A percentile compares a stretch with the other conserved stretches of the same genome.
phyloP scores from a whole-genome alignment of 2,888 invertebrate genomes.

The Elysia crispata region DNA sequence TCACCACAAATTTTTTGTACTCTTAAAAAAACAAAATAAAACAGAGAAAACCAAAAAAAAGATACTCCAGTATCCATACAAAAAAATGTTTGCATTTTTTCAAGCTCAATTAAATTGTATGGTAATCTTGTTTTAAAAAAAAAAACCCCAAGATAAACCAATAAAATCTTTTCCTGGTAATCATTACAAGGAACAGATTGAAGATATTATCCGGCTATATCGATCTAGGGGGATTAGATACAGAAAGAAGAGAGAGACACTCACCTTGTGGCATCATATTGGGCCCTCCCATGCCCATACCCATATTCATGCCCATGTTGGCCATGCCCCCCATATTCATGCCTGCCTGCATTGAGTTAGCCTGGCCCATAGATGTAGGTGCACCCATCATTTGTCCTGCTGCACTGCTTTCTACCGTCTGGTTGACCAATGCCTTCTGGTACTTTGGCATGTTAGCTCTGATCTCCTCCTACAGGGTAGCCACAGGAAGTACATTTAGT shows the following conservation, averaged over 20 bases:
- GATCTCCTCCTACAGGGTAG: slow-evolving; percentile 50
- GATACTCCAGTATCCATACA: too few relatives aligned
- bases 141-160: neutral
- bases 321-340: slow-evolving; percentile 38
- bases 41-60: too few relatives aligned
- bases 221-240: neutral
- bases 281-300: slow-evolving; percentile 48
- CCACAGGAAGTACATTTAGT: neutral
- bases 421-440: slow-evolving; percentile 31
- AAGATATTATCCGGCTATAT: neutral
- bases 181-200: neutral
- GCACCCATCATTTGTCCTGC: neutral
- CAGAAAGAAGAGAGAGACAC: neutral
- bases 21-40: neutral
- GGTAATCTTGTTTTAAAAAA: too few relatives aligned
- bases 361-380: neutral
- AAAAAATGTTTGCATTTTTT: too few relatives aligned
- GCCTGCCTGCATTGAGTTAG: neutral
- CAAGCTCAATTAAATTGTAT: too few relatives aligned
- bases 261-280: slow-evolving; percentile 47
- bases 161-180: neutral
- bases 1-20: too few relatives aligned
- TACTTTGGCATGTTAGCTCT: slow-evolving; percentile 51
- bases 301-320: slow-evolving; percentile 46
- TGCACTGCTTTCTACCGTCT: neutral